phyloP scores from a whole-genome alignment of 2,888 invertebrate genomes.

The Cepaea hortensis region DNA sequence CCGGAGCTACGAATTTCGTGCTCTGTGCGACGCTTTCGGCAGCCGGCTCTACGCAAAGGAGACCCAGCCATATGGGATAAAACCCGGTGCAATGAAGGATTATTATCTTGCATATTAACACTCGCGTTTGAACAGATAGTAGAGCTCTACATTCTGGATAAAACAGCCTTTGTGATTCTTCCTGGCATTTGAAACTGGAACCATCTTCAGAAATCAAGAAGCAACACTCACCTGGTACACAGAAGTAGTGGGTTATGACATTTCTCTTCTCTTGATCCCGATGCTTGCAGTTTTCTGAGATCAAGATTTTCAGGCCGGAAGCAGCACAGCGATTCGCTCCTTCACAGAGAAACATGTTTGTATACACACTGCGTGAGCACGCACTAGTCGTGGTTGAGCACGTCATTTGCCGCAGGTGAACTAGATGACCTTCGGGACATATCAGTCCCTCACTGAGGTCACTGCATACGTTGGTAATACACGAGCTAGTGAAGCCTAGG shows the following conservation, averaged over 20 bases:
- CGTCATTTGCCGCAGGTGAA: conserved; percentile 47
- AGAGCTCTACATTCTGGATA: too few species aligned
- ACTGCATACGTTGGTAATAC: conserved; percentile 51
- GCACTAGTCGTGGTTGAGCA: conserved; percentile 27
- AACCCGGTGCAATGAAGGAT: too few species aligned
- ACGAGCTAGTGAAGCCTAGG: conserved; percentile 19
- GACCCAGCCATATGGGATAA: too few species aligned
- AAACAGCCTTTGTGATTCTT: too few species aligned
- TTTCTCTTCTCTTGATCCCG: conserved; percentile 27
- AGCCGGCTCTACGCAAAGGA: too few species aligned
- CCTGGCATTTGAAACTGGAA: not conserved
- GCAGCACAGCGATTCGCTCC: conserved; percentile 46
- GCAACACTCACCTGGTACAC: conserved; percentile 48
- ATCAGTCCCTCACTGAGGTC: conserved; percentile 43
- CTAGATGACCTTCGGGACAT: conserved; percentile 42
- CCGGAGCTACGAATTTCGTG: too few species aligned
- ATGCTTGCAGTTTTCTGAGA: conserved; percentile 42
- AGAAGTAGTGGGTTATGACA: conserved; percentile 51
- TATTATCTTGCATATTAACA: too few species aligned
- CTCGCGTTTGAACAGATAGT: too few species aligned
- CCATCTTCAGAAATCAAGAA: too few species aligned
- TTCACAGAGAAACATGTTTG: conserved; percentile 52
- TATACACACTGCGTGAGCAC: conserved; percentile 48
- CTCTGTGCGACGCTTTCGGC: too few species aligned
- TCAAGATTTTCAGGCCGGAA: conserved; percentile 48